phyloP scores from a whole-genome alignment of 53 echinoderm and acorn worm genomes.

The Actinopyga echinites region DNA sequence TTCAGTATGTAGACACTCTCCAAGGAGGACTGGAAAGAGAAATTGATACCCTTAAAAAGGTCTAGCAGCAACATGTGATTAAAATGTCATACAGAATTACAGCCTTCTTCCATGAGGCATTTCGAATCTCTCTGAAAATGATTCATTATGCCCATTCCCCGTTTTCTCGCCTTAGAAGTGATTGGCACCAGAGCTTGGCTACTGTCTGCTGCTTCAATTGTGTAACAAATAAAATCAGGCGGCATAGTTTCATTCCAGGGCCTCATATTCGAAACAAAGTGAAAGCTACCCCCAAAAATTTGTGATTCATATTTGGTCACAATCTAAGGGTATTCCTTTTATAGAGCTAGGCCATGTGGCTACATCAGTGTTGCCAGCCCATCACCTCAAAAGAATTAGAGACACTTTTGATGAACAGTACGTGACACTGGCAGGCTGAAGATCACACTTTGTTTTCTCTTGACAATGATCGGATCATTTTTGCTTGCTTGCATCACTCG shows the following conservation, averaged over 20 bases:
- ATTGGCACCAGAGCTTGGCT: not conserved
- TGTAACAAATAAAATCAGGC: constrained; percentile 6
- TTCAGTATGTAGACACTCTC: too few species aligned
- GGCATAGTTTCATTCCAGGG: not conserved
- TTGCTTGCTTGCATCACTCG: constrained; percentile 13
- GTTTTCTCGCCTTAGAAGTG: not conserved
- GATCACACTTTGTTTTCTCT: not conserved
- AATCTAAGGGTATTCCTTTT: too few species aligned
- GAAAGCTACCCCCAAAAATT: not conserved
- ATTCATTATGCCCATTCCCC: not conserved
- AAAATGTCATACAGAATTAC: too few species aligned
- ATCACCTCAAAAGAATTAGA: constrained; percentile 4
- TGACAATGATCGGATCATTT: not conserved
- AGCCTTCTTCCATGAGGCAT: too few species aligned
- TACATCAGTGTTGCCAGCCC: not conserved
- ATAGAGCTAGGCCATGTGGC: too few species aligned
- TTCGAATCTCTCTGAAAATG: too few species aligned
- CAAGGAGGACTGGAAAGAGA: too few species aligned
- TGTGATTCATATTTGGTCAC: constrained; percentile 30
- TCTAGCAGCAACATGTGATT: too few species aligned
- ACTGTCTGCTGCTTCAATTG: not conserved
- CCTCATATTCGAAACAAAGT: not conserved
- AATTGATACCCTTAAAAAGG: too few species aligned
- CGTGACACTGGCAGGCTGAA: constrained; percentile 8
- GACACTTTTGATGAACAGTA: not conserved